Evolutionary conservation across 2,888 invertebrate genomes (phyloP).

Genomic region (Volucella zonaria): DNA sequence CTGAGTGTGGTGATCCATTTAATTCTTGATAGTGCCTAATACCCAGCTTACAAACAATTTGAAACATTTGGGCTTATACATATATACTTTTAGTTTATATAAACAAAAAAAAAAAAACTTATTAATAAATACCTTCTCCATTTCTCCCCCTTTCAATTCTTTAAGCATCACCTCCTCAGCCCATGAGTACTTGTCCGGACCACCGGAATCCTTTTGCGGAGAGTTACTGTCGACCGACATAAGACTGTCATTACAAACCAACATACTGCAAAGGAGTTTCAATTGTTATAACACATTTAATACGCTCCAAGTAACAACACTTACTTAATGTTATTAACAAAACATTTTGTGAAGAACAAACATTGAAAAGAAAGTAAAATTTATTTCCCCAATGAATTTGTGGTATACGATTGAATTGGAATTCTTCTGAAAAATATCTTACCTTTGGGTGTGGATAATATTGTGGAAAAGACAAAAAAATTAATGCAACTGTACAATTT

Average conservation of each 20-base stretch:
- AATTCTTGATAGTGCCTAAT: too few species aligned
- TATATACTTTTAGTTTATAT: background rate
- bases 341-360: constrained; percentile 6
- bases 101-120: background rate
- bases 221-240: constrained; percentile 64
- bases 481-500: too few species aligned
- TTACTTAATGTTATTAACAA: constrained; percentile 25
- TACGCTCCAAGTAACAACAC: background rate
- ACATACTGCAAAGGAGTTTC: constrained; percentile 35
- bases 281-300: background rate
- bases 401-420: background rate
- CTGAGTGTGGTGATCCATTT: too few species aligned
- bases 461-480: background rate
- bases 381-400: background rate
- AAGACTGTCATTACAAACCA: constrained; percentile 56
- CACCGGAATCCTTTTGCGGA: constrained; percentile 46
- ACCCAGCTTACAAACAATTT: too few species aligned
- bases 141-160: constrained; percentile 71
- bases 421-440: background rate
- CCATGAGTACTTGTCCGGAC: constrained; percentile 76
- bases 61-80: too few species aligned
- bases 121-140: constrained; percentile 38
- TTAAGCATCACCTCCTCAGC: constrained; percentile 78
- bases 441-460: constrained; percentile 1
- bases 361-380: constrained; percentile 9